Conservation (phyloP, 1,140 invertebrate genomes). For the Panulirus ornatus region DNA sequence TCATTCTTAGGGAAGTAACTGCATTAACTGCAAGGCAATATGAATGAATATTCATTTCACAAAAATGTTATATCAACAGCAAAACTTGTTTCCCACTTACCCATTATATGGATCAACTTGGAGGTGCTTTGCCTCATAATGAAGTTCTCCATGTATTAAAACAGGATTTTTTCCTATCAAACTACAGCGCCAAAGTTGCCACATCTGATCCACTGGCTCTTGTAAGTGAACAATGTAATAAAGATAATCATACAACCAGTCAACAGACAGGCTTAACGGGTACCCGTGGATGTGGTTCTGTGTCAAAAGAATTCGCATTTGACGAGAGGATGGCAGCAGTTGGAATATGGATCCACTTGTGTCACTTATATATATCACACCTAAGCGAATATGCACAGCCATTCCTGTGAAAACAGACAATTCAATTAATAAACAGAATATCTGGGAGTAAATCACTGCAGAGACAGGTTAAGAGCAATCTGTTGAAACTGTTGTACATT, state of each 20-base stretch:
- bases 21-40: no score
- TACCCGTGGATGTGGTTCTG: slow-evolving; percentile 81
- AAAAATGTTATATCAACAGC: not conserved
- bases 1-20: no score
- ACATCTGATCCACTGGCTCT: slow-evolving; percentile 76
- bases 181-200: slow-evolving; percentile 87
- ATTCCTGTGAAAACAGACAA: slow-evolving; percentile 81
- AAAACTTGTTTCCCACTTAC: slow-evolving; percentile 78
- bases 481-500: no score
- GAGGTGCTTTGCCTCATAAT: slow-evolving; percentile 85
- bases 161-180: slow-evolving; percentile 85
- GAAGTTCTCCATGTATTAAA: slow-evolving; percentile 84
- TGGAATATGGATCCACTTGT: slow-evolving; percentile 78
- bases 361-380: slow-evolving; percentile 87
- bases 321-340: slow-evolving; percentile 68
- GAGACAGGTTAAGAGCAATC: not conserved
- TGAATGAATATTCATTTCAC: no score
- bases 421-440: not conserved
- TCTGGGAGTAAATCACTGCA: no score
- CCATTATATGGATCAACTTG: slow-evolving; percentile 95
- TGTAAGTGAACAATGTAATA: slow-evolving; percentile 83
- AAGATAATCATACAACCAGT: slow-evolving; percentile 91
- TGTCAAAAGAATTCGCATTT: slow-evolving; percentile 80
- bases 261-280: slow-evolving; percentile 86
- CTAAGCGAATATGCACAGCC: slow-evolving; percentile 85